Conservation (phyloP, 2,113 vertebrate genomes). For the Emberiza fucata region DNA sequence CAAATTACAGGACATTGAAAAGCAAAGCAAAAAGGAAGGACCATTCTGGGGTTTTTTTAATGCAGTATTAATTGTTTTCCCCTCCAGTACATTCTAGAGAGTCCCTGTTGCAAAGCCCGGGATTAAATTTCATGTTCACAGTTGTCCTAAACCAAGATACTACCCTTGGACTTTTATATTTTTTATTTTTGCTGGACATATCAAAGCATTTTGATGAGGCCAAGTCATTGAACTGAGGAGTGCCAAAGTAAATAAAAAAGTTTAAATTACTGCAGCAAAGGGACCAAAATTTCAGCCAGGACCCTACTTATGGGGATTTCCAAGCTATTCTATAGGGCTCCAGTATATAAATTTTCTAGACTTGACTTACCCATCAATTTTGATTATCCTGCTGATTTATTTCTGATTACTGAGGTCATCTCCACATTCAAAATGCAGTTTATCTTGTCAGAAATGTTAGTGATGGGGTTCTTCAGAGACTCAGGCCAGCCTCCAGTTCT, state of each 20-base stretch:
- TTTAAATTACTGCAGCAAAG: slow-evolving; percentile 70
- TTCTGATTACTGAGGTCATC: slow-evolving; percentile 65
- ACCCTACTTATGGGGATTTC: slow-evolving; percentile 54
- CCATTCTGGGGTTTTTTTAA: neutral
- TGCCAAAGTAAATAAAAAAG: slow-evolving; percentile 76
- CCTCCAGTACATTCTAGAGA: neutral
- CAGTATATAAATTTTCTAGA: slow-evolving; percentile 63
- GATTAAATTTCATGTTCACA: slow-evolving; percentile 68
- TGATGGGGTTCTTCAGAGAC: slow-evolving; percentile 11
- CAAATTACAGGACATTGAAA: slow-evolving; percentile 3
- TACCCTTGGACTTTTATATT: slow-evolving; percentile 46
- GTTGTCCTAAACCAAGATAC: slow-evolving; percentile 70
- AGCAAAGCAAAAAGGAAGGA: slow-evolving; percentile 36
- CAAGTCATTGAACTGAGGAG: slow-evolving; percentile 67
- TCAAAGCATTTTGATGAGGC: slow-evolving; percentile 76
- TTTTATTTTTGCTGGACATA: slow-evolving; percentile 67
- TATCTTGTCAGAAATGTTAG: slow-evolving; percentile 55
- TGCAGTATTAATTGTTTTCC: slow-evolving; percentile 20
- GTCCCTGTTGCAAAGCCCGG: slow-evolving; percentile 12
- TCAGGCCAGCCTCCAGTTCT: neutral
- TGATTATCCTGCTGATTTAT: slow-evolving; percentile 66
- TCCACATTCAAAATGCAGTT: slow-evolving; percentile 56
- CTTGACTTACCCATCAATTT: slow-evolving; percentile 60
- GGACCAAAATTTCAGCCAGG: slow-evolving; percentile 60
- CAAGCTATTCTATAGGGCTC: slow-evolving; percentile 52